phyloP scores from a whole-genome alignment of 2,113 vertebrate species.

The Epinephelus fuscoguttatus region DNA sequence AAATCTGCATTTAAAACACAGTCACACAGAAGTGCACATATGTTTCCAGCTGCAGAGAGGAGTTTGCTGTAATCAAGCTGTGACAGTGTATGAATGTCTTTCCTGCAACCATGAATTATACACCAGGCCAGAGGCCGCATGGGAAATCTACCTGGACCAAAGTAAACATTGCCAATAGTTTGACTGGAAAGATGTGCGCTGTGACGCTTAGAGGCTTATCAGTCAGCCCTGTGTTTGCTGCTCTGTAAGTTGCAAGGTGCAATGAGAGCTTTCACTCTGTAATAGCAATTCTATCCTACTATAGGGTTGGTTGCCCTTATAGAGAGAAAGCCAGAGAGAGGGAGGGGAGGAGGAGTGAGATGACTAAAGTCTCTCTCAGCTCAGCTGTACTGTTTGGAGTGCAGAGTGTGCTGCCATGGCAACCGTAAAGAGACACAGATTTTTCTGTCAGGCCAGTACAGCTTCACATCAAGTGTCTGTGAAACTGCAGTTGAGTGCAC shows the following conservation, averaged over 20 bases:
- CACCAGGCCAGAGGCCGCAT: slow-evolving; percentile 25
- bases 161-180: slow-evolving; percentile 47
- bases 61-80: slow-evolving; percentile 45
- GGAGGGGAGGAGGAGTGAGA: slow-evolving; percentile 52
- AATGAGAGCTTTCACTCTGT: slow-evolving; percentile 52
- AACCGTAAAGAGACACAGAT: slow-evolving; percentile 76
- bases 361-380: slow-evolving; percentile 74
- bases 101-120: slow-evolving; percentile 48
- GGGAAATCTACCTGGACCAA: slow-evolving; percentile 62
- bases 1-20: slow-evolving; percentile 63
- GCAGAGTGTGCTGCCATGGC: slow-evolving; percentile 81
- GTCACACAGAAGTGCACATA: slow-evolving; percentile 20
- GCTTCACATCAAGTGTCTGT: slow-evolving; percentile 62
- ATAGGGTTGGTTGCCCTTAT: slow-evolving; percentile 53
- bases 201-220: slow-evolving; percentile 29
- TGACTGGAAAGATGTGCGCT: slow-evolving; percentile 37
- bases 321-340: slow-evolving; percentile 34
- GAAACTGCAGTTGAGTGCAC: slow-evolving; percentile 30
- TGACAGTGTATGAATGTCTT: slow-evolving; percentile 45
- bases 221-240: neutral
- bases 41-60: slow-evolving; percentile 41
- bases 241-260: slow-evolving; percentile 20
- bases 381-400: slow-evolving; percentile 78
- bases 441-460: slow-evolving; percentile 56
- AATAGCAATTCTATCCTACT: slow-evolving; percentile 41